These are phyloP conservation scores for Polyploca ridens DNA, from an alignment of 2,888 invertebrate genomes.

Conservation along the genomic window DNA sequence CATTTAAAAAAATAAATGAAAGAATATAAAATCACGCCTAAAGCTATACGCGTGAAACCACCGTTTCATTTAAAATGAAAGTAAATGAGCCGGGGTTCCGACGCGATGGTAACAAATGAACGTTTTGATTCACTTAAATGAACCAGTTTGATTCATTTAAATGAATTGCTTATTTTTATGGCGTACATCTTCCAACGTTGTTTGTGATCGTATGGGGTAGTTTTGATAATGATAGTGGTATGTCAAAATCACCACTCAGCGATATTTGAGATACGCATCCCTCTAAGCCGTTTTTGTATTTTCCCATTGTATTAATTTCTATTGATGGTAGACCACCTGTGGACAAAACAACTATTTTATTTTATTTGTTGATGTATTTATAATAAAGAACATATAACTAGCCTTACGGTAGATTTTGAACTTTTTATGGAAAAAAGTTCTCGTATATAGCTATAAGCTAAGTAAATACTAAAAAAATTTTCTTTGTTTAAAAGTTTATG, in stretches of 20 bases:
- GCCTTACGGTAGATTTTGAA: too few species aligned
- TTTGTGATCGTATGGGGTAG: slow-evolving; percentile 86
- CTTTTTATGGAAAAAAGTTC: too few species aligned
- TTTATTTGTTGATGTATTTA: too few species aligned
- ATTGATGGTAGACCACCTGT: slow-evolving; percentile 93
- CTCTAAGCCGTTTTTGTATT: slow-evolving; percentile 89
- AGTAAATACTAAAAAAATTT: too few species aligned
- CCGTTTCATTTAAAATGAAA: slow-evolving; percentile 25
- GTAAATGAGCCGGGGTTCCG: slow-evolving; percentile 22
- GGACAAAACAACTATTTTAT: slow-evolving; percentile 39
- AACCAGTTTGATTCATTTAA: slow-evolving; percentile 44
- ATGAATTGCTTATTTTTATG: slow-evolving; percentile 56
- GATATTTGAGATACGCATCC: slow-evolving; percentile 94
- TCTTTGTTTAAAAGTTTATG: too few species aligned
- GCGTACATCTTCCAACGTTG: slow-evolving; percentile 77
- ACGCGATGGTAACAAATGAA: slow-evolving; percentile 28
- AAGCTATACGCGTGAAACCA: slow-evolving; percentile 24
- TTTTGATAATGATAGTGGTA: slow-evolving; percentile 88
- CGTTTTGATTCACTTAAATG: slow-evolving; percentile 43
- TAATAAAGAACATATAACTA: too few species aligned
- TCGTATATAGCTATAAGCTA: too few species aligned
- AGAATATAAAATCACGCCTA: slow-evolving; percentile 14
- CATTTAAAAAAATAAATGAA: slow-evolving; percentile 35
- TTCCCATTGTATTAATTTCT: slow-evolving; percentile 87
- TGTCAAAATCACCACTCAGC: slow-evolving; percentile 91